A percentile compares a stretch with the other conserved stretches of the same genome.
Conservation (phyloP, 2,113 vertebrate genomes). For the Sturnus vulgaris region DNA sequence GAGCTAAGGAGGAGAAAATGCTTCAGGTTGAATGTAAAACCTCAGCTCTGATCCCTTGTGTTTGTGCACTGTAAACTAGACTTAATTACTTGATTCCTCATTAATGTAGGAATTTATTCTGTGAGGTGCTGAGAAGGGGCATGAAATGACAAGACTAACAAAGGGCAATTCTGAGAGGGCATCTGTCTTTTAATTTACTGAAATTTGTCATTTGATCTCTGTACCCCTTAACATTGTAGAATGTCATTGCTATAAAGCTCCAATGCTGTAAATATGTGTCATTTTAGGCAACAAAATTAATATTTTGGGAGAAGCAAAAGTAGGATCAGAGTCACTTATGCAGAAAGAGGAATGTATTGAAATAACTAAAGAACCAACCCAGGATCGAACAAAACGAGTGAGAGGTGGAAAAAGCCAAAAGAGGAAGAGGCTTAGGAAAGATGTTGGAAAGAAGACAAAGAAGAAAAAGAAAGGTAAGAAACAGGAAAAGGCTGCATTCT, state of each 20-base stretch:
- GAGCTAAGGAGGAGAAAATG: background rate
- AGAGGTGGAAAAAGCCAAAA: constrained; percentile 79
- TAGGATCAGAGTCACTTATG: background rate
- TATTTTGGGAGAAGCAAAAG: constrained; percentile 48
- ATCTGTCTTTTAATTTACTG: background rate
- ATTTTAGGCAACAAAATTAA: constrained; percentile 57
- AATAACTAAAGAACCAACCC: constrained; percentile 62
- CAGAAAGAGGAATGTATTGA: constrained; percentile 71
- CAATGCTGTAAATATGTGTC: background rate
- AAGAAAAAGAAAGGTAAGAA: constrained; percentile 73
- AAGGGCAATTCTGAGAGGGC: background rate
- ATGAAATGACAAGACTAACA: background rate
- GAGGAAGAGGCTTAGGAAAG: constrained; percentile 76
- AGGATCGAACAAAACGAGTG: constrained; percentile 71
- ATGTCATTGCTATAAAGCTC: background rate
- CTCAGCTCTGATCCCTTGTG: background rate
- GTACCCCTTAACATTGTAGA: background rate
- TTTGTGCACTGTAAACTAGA: background rate
- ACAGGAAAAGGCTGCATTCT: background rate
- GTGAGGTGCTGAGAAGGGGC: background rate
- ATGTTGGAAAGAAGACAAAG: constrained; percentile 66
- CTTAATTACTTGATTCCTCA: background rate
- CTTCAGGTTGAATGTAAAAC: background rate
- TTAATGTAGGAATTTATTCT: background rate
- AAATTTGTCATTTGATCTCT: background rate